These are phyloP conservation scores for Aptenodytes forsteri DNA, from an alignment of 2,113 vertebrate species.

Conservation along the genomic window DNA sequence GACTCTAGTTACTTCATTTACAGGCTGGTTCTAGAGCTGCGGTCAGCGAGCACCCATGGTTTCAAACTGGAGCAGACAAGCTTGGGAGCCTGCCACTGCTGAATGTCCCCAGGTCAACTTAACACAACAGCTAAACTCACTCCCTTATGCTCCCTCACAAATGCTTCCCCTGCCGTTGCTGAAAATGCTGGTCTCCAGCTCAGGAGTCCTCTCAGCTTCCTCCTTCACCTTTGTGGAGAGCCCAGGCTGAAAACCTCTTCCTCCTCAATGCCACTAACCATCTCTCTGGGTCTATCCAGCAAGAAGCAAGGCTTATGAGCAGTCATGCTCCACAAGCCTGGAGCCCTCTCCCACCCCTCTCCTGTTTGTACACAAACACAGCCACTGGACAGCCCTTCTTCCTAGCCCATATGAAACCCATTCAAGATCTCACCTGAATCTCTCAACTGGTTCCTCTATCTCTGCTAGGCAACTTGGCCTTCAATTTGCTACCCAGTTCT, in stretches of 20 bases:
- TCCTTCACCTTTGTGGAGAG: neutral
- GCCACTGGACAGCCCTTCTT: neutral
- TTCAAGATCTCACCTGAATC: neutral
- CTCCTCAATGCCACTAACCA: neutral
- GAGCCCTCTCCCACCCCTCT: neutral
- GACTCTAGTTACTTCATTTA: constrained; percentile 24
- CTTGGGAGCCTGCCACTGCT: neutral
- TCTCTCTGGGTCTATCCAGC: neutral
- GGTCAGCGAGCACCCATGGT: neutral
- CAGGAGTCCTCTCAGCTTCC: neutral
- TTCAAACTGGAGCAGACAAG: constrained; percentile 16
- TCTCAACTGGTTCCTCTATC: neutral
- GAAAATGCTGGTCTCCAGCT: neutral
- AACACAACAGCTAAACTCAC: neutral
- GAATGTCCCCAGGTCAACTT: constrained; percentile 6
- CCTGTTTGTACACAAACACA: neutral
- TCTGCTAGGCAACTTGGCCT: neutral
- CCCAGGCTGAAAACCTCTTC: neutral
- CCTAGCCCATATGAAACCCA: neutral
- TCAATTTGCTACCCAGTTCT: neutral
- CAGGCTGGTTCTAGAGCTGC: constrained; percentile 22
- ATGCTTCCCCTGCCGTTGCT: neutral
- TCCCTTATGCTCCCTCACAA: neutral
- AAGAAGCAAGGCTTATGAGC: neutral
- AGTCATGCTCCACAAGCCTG: neutral